A percentile compares a stretch with the other conserved stretches of the same genome.
Conservation (phyloP, 2,797 vertebrate species). For the Tiaroga cobitis region DNA sequence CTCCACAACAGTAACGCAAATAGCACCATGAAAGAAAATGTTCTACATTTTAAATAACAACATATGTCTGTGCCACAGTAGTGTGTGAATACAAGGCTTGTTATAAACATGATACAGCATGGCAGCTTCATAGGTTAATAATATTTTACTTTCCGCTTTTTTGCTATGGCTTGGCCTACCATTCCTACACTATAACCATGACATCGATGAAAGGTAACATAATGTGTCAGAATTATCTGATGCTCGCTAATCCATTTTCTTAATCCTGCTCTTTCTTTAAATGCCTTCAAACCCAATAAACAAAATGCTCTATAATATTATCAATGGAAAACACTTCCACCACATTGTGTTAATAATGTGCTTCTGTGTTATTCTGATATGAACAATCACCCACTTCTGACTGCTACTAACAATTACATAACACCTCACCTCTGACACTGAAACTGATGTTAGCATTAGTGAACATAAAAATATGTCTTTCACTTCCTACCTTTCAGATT, state of each 20-base stretch:
- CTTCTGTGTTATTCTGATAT: not conserved
- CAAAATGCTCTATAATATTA: not conserved
- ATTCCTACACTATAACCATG: slow-evolving; percentile 72
- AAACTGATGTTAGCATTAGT: not conserved
- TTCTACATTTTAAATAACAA: not conserved
- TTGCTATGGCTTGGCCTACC: slow-evolving; percentile 78
- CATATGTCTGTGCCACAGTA: not conserved
- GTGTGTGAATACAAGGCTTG: not conserved
- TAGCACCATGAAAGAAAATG: not conserved
- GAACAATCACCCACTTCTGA: not conserved
- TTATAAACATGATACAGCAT: slow-evolving; percentile 33
- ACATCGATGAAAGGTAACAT: slow-evolving; percentile 77
- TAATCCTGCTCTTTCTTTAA: not conserved
- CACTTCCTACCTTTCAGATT: slow-evolving; percentile 76
- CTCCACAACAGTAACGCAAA: not conserved
- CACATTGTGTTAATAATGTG: not conserved
- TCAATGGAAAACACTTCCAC: not conserved
- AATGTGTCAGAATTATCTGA: not conserved
- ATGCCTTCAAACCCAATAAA: not conserved
- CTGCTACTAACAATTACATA: not conserved
- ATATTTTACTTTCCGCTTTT: slow-evolving; percentile 62
- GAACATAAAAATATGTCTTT: slow-evolving; percentile 14
- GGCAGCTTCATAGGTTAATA: slow-evolving; percentile 56
- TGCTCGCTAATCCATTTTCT: not conserved
- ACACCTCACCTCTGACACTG: slow-evolving; percentile 1